phyloP scores from a whole-genome alignment of 1,140 invertebrate species.

The Adoxophyes honmai region DNA sequence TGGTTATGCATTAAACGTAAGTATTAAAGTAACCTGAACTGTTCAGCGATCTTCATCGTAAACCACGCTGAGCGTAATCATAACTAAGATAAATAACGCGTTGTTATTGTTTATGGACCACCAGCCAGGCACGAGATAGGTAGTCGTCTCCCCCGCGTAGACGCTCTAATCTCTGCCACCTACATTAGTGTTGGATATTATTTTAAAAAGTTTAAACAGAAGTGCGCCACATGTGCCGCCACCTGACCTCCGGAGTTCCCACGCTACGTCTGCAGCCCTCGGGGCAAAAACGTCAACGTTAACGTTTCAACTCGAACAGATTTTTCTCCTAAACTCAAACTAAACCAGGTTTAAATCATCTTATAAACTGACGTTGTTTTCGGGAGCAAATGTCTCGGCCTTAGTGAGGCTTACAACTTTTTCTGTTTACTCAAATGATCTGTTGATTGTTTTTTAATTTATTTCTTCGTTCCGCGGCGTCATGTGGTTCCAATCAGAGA shows the following conservation, averaged over 20 bases:
- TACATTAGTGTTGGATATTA: constrained; percentile 64
- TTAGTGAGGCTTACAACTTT: constrained; percentile 56
- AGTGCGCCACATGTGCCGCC: constrained; percentile 67
- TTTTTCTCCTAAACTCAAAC: constrained; percentile 19
- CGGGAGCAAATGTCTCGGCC: constrained; percentile 64
- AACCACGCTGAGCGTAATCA: constrained; percentile 35
- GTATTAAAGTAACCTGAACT: constrained; percentile 28
- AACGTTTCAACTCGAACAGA: constrained; percentile 40
- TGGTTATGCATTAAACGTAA: constrained; percentile 35
- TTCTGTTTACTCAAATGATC: constrained; percentile 72
- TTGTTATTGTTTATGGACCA: constrained; percentile 70
- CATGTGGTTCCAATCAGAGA: constrained; percentile 72
- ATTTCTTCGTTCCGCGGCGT: constrained; percentile 56
- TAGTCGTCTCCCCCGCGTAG: constrained; percentile 59
- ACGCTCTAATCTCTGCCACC: constrained; percentile 33
- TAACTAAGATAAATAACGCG: constrained; percentile 52
- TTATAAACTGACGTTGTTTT: constrained; percentile 40
- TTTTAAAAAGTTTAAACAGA: constrained; percentile 66
- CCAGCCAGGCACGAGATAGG: constrained; percentile 36
- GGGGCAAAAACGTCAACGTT: constrained; percentile 51
- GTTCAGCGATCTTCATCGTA: constrained; percentile 30
- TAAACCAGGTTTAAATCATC: constrained; percentile 29
- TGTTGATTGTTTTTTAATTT: constrained; percentile 76
- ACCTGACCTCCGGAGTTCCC: constrained; percentile 72
- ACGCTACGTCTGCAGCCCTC: constrained; percentile 53